Base-by-base conservation (phyloP, 2,888 invertebrate species). In the Netelia inedita region DNA sequence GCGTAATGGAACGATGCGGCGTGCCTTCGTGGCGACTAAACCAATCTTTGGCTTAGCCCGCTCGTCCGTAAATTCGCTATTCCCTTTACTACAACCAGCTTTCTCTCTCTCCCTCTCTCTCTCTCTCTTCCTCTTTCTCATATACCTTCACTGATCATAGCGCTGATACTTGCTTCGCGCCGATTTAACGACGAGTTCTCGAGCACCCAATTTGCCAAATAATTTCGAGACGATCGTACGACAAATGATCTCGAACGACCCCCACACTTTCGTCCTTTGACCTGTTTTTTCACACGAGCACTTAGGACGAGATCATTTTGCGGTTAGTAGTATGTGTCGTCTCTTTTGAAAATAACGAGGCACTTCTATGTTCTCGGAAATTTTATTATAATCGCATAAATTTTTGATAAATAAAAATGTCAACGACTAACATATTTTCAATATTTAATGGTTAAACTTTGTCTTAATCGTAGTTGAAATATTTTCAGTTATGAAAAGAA, bases 11-110 rank as follows among this genome's bases (percentile, higher is more conserved):
- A 90, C 89, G 88, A 88, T 89, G 91, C 87, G 92, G 91, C 92
- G 92, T 92, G 93, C 92, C 91, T 91, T 87, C 91, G 92, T 91
- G 93, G 92, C 91, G 88, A 92, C 93, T 94, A 94, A 94, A 93
- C 93, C 93, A 93, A 93, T 94, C 93, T 93, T 89, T 87, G 91
- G 93, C 93, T 94, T 93, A 93, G 92, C 87, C 89, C 92, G 87
- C 80, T 91, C 90, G 91, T 82, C 91, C 91, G 92, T 91, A 89
- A 91, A 87, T 88, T 92, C 90, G 88, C 89, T 88, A 86, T 87
- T 88, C 88, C 89, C 87, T 87, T 81, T 74, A 41, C 50, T 55
- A 35, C 61, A 69, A 61, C 63, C 65, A 43, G 23, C 57, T 50
- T 2, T 35, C 59, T 19, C 43, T 74, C 73, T 73, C 79, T 82